These are phyloP conservation scores for Eucidaris tribuloides DNA, from an alignment of 35 echinoderm and acorn worm genomes.

Conservation along the genomic window DNA sequence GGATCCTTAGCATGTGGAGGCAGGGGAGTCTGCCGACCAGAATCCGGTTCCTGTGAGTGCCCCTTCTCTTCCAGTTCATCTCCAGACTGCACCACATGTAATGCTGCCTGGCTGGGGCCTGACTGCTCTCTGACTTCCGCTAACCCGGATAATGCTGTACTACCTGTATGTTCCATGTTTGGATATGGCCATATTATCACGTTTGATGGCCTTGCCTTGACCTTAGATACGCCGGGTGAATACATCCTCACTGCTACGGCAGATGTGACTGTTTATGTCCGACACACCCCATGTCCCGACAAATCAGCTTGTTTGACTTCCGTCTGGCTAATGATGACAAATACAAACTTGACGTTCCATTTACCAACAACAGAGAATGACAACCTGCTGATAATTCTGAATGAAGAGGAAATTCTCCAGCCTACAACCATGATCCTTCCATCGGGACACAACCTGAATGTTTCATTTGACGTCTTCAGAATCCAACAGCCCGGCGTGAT, in stretches of 20 bases:
- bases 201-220: constrained; percentile 68
- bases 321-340: constrained; percentile 52
- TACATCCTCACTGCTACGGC: constrained; percentile 37
- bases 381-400: not conserved
- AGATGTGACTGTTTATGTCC: constrained; percentile 41
- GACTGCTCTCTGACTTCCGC: constrained; percentile 54
- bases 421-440: constrained; percentile 18
- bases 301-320: constrained; percentile 45
- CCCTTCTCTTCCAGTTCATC: constrained; percentile 37
- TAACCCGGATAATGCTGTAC: not conserved
- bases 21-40: constrained; percentile 44
- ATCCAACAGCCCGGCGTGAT: not conserved
- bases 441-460: constrained; percentile 7
- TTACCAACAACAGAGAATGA: constrained; percentile 10
- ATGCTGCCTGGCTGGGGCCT: constrained; percentile 41
- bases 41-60: constrained; percentile 59
- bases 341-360: constrained; percentile 41
- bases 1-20: constrained; percentile 49
- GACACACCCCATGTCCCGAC: constrained; percentile 60
- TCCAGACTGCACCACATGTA: constrained; percentile 51
- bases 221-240: constrained; percentile 62
- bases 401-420: constrained; percentile 45
- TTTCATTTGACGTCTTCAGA: not conserved
- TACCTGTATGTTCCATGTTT: constrained; percentile 57
- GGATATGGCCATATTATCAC: constrained; percentile 69